Base-by-base conservation (phyloP, 1,140 invertebrate genomes). In the Diorhabda carinulata region DNA sequence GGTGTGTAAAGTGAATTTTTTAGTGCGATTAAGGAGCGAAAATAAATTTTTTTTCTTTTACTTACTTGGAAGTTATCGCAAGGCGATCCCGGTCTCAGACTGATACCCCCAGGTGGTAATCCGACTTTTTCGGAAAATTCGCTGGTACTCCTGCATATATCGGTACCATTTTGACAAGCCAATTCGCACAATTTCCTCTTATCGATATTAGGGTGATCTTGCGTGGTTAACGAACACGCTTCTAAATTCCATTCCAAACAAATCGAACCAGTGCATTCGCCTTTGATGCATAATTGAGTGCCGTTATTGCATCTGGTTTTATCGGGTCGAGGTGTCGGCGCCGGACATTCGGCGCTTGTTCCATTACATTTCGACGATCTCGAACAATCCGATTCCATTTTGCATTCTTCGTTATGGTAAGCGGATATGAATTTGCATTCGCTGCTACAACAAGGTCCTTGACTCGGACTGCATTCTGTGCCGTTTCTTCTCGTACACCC, bases 31-130 rank as follows among this genome's bases (percentile, higher is more conserved):
- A n/a, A n/a, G n/a, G n/a, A n/a, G n/a, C n/a, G n/a, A n/a, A n/a
- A n/a, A n/a, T n/a, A n/a, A n/a, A n/a, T n/a, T n/a, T n/a, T n/a
- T n/a, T 25, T 25, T 25, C 25, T 25, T 25, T 25, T n/a, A n/a
- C 57, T 67, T 81, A 91, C 95, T 85, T 95, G 93, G 84, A 97
- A 99, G 83, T 99, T 98, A 82, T 99, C 96, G 83, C 98, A 99
- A 0, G 97, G 97, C 60, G 97, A 96, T 43, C 98, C 97, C 67
- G 95, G 92, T 67, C 94, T 86, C 44, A 98, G 83, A 76, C 92
- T 94, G 67, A 98, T 94, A 3, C 95, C 95, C 3, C 94, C 95
- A 2, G 84, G 81, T 1, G 93, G 91, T 69, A 95, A 82, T 44
- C 90, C 90, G 41, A 93, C 91, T 5, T 84, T 78, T 6, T 86